Base-by-base conservation (phyloP, 1,140 invertebrate genomes). In the Hydropsyche tenuis region DNA sequence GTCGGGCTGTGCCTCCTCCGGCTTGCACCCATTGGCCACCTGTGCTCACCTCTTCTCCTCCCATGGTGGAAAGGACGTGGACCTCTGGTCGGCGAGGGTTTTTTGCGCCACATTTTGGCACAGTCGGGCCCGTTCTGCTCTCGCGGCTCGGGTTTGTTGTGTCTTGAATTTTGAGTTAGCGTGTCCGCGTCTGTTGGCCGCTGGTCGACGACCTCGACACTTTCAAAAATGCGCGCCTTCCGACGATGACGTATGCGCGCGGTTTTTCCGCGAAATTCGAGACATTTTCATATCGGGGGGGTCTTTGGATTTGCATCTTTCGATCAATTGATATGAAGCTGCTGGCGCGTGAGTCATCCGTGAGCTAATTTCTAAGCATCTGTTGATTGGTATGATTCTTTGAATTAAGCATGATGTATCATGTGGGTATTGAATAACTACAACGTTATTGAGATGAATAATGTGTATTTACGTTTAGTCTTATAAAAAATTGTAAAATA, bases 141-240 rank as follows among this genome's bases (percentile, higher is more conserved):
- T 18, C 48, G 45, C 56, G 20, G 7, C 51, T 60, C 22, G 20
- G 4, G 20, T 56, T 9, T 56, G 51, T 56, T 60, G 56, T 27
- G 56, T 25, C 56, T 60, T 60, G 56, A 60, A 60, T 60, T 60
- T 60, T 60, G 56, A 60, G 56, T 25, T 60, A 60, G 9, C 56
- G 23, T 23, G 56, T 23, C 23, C 20, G 23, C n/a, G 56, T 23
- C 23, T 7, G 56, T 48, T 37, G 3, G 48, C 48, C 9, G 3
- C 51, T 60, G 56, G 56, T 20, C 56, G 56, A 60, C 56, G 56
- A 60, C 56, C 56, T 48, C 23, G 6, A 22, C 45, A n/a, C 45
- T 16, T 48, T 48, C 45, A 48, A 12, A 12, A 48, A 48, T 3
- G 12, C 30, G 3, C 30, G 30, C 30, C 30, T 37, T 9, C 3